A percentile compares a stretch with the other conserved stretches of the same genome.
phyloP scores from a whole-genome alignment of 2,888 invertebrate genomes.

The Trachelus stipa region DNA sequence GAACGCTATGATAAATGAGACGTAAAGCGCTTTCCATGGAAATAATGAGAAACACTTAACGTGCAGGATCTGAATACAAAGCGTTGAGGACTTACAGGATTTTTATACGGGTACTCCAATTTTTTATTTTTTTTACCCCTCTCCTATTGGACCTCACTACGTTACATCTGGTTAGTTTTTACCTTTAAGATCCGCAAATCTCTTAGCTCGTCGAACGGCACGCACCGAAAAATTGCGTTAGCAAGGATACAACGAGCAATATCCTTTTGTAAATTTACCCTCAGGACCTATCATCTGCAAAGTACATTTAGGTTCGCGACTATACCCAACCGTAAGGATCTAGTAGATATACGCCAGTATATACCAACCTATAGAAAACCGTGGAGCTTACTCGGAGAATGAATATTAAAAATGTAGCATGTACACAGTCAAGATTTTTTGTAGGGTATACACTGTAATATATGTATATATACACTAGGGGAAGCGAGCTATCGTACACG shows the following conservation, averaged over 20 bases:
- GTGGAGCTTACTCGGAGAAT: not conserved
- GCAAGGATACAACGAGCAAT: not conserved
- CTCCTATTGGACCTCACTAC: not conserved
- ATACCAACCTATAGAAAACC: not conserved
- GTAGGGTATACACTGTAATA: not conserved
- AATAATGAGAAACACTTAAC: conserved; percentile 4
- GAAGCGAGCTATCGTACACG: not conserved
- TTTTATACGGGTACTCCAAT: not conserved
- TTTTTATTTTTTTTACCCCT: too few species aligned
- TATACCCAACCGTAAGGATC: not conserved
- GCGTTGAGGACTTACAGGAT: not conserved
- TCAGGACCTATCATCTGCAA: conserved; percentile 12
- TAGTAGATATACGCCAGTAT: not conserved
- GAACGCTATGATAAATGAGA: conserved; percentile 3
- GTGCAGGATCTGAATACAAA: not conserved
- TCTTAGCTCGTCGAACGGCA: not conserved
- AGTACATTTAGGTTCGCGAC: conserved; percentile 9
- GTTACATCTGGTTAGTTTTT: not conserved
- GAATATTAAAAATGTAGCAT: not conserved
- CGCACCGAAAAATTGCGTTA: not conserved
- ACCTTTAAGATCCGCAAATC: not conserved
- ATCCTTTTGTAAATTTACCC: conserved; percentile 22
- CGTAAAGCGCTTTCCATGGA: not conserved
- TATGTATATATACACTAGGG: not conserved
- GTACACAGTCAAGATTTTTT: not conserved